Base-by-base conservation (phyloP, 2,113 vertebrate genomes). In the Pelobates fuscus region DNA sequence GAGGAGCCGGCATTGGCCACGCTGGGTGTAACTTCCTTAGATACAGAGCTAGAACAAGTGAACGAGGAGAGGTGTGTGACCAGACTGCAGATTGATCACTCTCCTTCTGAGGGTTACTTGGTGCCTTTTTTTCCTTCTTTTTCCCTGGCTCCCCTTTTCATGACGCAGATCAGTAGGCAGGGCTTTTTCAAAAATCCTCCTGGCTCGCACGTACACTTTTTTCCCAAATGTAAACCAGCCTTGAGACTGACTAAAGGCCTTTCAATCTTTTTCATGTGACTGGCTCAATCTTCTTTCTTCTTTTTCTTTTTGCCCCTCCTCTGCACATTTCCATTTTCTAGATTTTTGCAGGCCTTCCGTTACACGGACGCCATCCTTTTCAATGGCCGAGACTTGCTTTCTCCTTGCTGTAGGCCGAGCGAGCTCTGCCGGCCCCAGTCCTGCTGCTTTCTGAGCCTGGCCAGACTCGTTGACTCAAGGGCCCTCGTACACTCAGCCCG, bases 201-300 rank as follows among this genome's bases (percentile, higher is more conserved):
- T 23, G 23, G 46, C 46, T 43, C 32, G 71, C 71, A 73, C 71
- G 71, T 73, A 73, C 60, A 55, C 71, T 73, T 73, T 46, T 68
- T n/a, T 72, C 55, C 61, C 60, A 41, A 74, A 26, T 66, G 61
- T 74, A 65, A 57, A 65, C 21, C 30, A 66, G 61, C 62, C 71
- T 52, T 65, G 61, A 72, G 26, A 72, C 61, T 58, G 62, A 66
- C 62, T 26, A 46, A 44, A 74, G 71, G 71, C 49, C 71, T 58
- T 58, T 58, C 64, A 74, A 74, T 74, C 71, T 66, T 62, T 74
- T 74, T 74, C 71, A 74, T 74, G 62, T 74, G 71, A 74, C 71
- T 66, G 61, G 44, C 61, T 21, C 46, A 55, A 25, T 55, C 55
- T 58, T 11, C n/a, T 37, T 55, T 55, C 25, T 6, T 5, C 3